A percentile compares a stretch with the other conserved stretches of the same genome.
These are phyloP conservation scores for Drosophila peninsularis DNA, from an alignment of 2,888 invertebrate genomes.

Conservation along the genomic window DNA sequence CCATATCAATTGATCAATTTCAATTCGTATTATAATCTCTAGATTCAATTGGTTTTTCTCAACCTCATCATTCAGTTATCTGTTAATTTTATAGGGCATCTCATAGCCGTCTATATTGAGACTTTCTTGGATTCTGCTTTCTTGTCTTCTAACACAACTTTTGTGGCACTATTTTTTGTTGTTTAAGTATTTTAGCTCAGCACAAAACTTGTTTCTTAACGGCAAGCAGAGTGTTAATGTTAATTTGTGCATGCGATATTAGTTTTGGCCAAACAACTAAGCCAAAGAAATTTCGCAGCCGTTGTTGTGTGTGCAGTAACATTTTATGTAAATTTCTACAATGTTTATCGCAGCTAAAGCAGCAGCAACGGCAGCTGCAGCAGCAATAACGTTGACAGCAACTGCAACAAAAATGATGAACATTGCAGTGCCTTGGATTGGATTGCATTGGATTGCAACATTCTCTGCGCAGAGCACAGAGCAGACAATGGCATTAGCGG, in stretches of 20 bases:
- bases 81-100: constrained; percentile 25
- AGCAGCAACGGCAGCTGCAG: constrained; percentile 7
- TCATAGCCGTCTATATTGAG: background rate
- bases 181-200: constrained; percentile 51
- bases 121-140: constrained; percentile 19
- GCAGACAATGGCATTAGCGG: constrained; percentile 31
- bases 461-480: constrained; percentile 33
- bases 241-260: constrained; percentile 69
- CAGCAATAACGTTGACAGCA: constrained; percentile 28
- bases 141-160: constrained; percentile 31
- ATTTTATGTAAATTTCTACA: constrained; percentile 54
- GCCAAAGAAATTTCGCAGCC: constrained; percentile 67
- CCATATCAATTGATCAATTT: too few species aligned
- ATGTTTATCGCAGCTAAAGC: constrained; percentile 44
- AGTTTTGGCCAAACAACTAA: constrained; percentile 51
- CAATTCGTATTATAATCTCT: background rate
- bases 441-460: constrained; percentile 30
- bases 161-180: constrained; percentile 33
- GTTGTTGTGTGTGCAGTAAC: constrained; percentile 52
- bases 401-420: constrained; percentile 17
- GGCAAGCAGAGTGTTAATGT: constrained; percentile 74
- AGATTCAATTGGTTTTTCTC: background rate
- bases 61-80: background rate
- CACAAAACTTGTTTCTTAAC: constrained; percentile 52
- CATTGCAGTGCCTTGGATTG: constrained; percentile 20